A percentile compares a stretch with the other conserved stretches of the same genome.
Conservation (phyloP, 2,888 invertebrate species). For the Aleiodes leptofemur region DNA sequence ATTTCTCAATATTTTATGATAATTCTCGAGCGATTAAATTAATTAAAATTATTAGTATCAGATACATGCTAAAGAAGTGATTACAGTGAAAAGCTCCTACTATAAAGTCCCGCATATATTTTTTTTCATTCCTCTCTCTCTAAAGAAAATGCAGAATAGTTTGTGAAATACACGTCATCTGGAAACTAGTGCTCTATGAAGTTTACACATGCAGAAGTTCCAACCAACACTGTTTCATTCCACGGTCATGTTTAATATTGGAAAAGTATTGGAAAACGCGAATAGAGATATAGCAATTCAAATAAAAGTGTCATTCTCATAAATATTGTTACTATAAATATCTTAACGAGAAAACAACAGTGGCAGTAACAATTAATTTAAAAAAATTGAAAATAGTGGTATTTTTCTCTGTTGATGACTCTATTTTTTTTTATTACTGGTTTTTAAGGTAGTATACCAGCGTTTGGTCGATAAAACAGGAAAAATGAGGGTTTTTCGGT, state of each 20-base stretch:
- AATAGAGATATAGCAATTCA: background rate
- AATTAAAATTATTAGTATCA: background rate
- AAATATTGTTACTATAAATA: conserved; percentile 4
- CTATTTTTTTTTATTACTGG: too few species aligned
- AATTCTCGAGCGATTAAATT: conserved; percentile 8
- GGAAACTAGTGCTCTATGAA: conserved; percentile 35
- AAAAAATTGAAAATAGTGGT: too few species aligned
- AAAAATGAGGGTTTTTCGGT: too few species aligned
- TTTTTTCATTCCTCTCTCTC: background rate
- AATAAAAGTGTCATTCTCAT: background rate
- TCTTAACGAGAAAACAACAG: too few species aligned
- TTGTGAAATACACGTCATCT: conserved; percentile 28
- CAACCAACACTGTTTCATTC: conserved; percentile 30
- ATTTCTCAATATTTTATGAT: background rate
- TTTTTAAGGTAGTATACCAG: too few species aligned
- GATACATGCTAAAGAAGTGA: background rate
- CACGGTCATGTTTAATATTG: conserved; percentile 27
- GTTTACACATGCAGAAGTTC: conserved; percentile 40
- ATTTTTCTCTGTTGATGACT: too few species aligned
- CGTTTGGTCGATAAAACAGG: too few species aligned
- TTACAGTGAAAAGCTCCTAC: conserved; percentile 4
- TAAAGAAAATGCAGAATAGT: background rate
- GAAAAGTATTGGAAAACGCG: conserved; percentile 34
- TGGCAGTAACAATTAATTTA: too few species aligned
- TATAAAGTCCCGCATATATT: background rate